These are phyloP conservation scores for Agonopterix arenella DNA, from an alignment of 2,888 invertebrate genomes.

Conservation along the genomic window DNA sequence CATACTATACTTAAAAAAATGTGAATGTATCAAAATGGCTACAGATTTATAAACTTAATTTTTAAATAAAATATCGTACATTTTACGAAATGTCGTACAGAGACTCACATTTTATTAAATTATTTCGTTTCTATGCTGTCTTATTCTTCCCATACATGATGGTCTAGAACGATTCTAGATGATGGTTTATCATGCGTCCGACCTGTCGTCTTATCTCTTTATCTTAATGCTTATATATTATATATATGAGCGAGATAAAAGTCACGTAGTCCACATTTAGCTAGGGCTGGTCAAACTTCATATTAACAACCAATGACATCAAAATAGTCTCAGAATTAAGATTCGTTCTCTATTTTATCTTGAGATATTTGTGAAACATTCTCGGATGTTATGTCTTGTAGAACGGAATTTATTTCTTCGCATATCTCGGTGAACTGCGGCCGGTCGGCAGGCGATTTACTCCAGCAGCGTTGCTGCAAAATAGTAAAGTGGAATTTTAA, in stretches of 20 bases:
- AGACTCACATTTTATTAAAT: background rate
- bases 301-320: constrained; percentile 1
- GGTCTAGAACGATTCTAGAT: background rate
- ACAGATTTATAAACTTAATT: background rate
- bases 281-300: background rate
- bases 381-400: constrained; percentile 47
- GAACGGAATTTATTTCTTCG: constrained; percentile 43
- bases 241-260: background rate
- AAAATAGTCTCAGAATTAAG: constrained; percentile 12
- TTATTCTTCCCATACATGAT: background rate
- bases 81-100: too few relatives aligned
- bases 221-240: too few relatives aligned
- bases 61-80: too few relatives aligned
- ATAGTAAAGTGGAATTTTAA: background rate
- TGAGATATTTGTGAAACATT: constrained; percentile 34
- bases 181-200: too few relatives aligned
- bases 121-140: background rate
- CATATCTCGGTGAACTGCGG: constrained; percentile 81
- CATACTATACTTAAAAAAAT: background rate
- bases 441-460: constrained; percentile 80
- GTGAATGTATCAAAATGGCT: background rate
- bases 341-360: constrained; percentile 22
- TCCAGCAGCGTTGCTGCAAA: constrained; percentile 80
- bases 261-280: background rate
- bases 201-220: background rate